Base-by-base conservation (phyloP, 2,113 vertebrate genomes). In the Colius striatus region DNA sequence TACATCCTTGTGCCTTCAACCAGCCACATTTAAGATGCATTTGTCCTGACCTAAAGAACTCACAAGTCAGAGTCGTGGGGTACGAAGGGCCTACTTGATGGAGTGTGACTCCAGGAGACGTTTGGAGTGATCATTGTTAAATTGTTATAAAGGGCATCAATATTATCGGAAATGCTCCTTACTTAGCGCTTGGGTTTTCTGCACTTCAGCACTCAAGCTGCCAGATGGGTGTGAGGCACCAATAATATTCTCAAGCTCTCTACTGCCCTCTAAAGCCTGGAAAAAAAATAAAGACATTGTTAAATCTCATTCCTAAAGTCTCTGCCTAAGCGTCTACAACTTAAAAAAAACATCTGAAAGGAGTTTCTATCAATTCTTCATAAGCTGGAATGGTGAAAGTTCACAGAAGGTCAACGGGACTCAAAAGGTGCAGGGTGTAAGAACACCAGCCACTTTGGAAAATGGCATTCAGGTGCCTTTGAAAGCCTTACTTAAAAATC, bases 201-300 rank as follows among this genome's bases (percentile, higher is more conserved):
- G 83, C 63, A 98, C 67, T 80, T 99, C 98, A 66, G 73, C 89
- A 53, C 93, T 94, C 89, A 99, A 96, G 79, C 86, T 47, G 67
- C 94, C 45, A 41, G 96, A 68, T 3, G 71, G 70, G 66, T 54
- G 55, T 1, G 91, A 89, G 81, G 87, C 66, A 12, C 97, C 96
- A 16, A 97, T 32, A 71, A 98, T 86, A 54, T 92, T 97, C 93
- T 96, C 98, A 97, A 99, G 98, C 98, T 99, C 98, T 97, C 97
- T 98, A 92, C 97, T 99, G 99, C 98, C 98, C 98, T 98, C 98
- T 98, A 98, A 97, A 98, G 99, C 98, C 98, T 99, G 82, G 55
- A 94, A 97, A 97, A 95, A 89, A 54, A 90, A 54, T 72, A 47
- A 79, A 87, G 32, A 67, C 32, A 14, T 5, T 2, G 2, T 26